phyloP scores from a whole-genome alignment of 2,113 vertebrate species.

The Rhagologus leucostigma region DNA sequence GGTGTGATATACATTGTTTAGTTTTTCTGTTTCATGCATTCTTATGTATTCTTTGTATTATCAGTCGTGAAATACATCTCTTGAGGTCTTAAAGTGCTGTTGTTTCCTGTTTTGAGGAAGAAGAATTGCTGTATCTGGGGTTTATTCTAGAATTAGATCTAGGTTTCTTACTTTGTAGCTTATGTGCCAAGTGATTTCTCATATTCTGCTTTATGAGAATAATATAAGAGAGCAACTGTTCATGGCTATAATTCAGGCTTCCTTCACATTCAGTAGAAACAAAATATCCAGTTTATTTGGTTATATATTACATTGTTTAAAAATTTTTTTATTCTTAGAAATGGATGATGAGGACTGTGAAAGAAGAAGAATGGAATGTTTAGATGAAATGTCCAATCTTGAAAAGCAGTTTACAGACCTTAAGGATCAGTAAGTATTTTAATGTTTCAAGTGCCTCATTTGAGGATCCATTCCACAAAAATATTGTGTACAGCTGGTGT shows the following conservation, averaged over 20 bases:
- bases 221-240: not conserved
- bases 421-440: slow-evolving; percentile 93
- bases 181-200: not conserved
- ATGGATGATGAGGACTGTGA: slow-evolving; percentile 99
- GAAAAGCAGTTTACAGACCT: slow-evolving; percentile 99
- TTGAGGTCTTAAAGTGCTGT: not conserved
- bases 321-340: slow-evolving; percentile 75
- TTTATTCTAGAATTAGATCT: not conserved
- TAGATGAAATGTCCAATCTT: slow-evolving; percentile 98
- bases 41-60: not conserved
- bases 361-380: slow-evolving; percentile 95
- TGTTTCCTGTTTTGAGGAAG: not conserved
- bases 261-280: not conserved
- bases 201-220: not conserved
- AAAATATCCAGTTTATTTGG: not conserved
- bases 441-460: not conserved
- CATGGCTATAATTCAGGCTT: not conserved
- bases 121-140: not conserved
- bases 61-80: not conserved
- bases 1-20: not conserved
- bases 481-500: not conserved
- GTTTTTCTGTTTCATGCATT: not conserved
- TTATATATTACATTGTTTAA: not conserved
- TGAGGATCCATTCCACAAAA: not conserved
- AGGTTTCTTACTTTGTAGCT: not conserved